Evolutionary conservation across 2,888 invertebrate species (phyloP), one percentile per base, ranked within the genome.

Genomic region (Torymus texanus): DNA sequence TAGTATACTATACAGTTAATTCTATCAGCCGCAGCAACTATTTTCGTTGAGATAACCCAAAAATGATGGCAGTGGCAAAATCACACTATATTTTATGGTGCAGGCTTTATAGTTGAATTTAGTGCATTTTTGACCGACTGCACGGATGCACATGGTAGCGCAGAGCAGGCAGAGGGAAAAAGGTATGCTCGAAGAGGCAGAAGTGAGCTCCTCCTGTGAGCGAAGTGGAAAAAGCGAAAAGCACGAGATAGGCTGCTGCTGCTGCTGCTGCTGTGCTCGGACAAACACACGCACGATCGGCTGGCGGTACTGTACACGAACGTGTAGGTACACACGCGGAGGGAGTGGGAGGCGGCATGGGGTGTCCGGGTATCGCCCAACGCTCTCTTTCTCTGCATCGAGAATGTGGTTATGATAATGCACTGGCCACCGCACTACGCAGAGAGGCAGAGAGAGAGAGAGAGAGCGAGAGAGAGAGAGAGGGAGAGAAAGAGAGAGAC

Each of bases 321-420:
- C 21, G 50, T 29, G 24, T 55, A 62, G 55, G 21, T 68, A 41
- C 11, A 18, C 50, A 41, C 18, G 12, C 18, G 21, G 8, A 65
- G 8, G 16, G 51, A 61, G 68, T 58, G 16, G 61, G 55, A 62
- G 53, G 61, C 51, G 55, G 83, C 83, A 84, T 81, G 84, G 83
- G 82, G 85, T 85, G 87, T 85, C 85, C 85, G 83, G 84, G 85
- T 85, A 83, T 71, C 81, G 83, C 83, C 83, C 85, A 81, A 84
- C 85, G 68, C 66, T 75, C 84, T 84, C 83, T 83, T 83, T 82
- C 83, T 83, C 83, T 83, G 86, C 85, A 84, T 85, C 86, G 87
- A 88, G 89, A 88, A 88, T 89, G 88, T 87, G 87, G 88, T 89
- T 89, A 89, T 89, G 89, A 89, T 89, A 89, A 90, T 90, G 88